Conservation (phyloP, 2,113 vertebrate genomes). For the Benitochromis conjunctus region DNA sequence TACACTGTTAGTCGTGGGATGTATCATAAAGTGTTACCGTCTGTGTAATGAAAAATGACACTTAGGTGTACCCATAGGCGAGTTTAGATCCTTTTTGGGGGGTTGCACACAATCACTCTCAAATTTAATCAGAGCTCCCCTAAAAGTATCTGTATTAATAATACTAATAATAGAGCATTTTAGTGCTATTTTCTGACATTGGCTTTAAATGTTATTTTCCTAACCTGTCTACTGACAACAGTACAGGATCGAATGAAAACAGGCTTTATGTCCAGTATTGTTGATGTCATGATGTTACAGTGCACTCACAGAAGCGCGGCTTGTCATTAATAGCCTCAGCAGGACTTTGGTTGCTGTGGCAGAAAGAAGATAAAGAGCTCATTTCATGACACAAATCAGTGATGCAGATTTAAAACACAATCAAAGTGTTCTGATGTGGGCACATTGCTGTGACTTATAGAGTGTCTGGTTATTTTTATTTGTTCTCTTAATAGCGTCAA, state of each 20-base stretch:
- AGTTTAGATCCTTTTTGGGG: not conserved
- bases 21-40: not conserved
- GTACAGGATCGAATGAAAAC: not conserved
- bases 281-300: not conserved
- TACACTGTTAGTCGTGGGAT: accelerated
- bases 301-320: not conserved
- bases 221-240: not conserved
- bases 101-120: not conserved
- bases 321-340: not conserved
- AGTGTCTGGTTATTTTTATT: not conserved
- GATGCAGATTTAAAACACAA: not conserved
- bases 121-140: not conserved
- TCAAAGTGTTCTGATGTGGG: not conserved
- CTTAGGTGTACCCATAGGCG: not conserved
- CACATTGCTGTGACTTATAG: not conserved
- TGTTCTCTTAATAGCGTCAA: not conserved
- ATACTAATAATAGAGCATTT: not conserved
- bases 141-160: not conserved
- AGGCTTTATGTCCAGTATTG: not conserved
- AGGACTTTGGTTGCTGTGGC: not conserved
- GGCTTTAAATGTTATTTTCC: not conserved
- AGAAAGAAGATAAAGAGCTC: too few relatives aligned
- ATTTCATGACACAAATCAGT: not conserved
- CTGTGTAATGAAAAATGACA: not conserved
- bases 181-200: not conserved